Percentiles rank a stretch among this genome's conserved stretches.
Conservation (phyloP, 2,888 invertebrate species). For the Parnassius apollo region DNA sequence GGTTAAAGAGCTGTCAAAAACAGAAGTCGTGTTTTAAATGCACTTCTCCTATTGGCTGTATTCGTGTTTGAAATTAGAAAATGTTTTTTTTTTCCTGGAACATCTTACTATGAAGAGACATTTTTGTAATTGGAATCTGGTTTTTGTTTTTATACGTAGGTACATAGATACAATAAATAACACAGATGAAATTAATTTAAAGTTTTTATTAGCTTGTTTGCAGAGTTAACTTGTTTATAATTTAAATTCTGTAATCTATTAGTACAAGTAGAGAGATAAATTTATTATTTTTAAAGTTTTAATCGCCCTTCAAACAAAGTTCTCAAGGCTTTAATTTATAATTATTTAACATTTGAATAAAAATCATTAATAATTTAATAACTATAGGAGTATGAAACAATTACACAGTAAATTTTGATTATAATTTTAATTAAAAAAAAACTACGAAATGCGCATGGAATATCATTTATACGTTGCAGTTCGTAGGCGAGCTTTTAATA, state of each 20-base stretch:
- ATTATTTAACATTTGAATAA: no score
- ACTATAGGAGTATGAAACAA: no score
- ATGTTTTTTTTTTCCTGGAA: conserved; percentile 27
- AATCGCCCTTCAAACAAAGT: no score
- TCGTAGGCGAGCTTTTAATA: no score
- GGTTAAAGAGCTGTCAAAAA: conserved; percentile 70
- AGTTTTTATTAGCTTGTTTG: conserved; percentile 10
- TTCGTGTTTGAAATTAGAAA: conserved; percentile 50
- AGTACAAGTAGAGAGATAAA: neutral
- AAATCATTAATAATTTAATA: no score
- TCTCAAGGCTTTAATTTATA: no score
- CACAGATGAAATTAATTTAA: conserved; percentile 41
- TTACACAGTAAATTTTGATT: no score
- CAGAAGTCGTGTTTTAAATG: conserved; percentile 70
- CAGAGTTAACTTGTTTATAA: neutral
- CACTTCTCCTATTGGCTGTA: conserved; percentile 61
- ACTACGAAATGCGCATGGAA: no score
- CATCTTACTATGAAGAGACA: conserved; percentile 19
- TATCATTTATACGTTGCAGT: no score
- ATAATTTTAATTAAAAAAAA: no score
- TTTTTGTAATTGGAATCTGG: conserved; percentile 21
- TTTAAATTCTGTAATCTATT: no score
- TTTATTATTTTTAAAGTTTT: neutral
- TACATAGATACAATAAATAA: conserved; percentile 26
- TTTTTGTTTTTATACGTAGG: neutral